Base-by-base conservation (phyloP, 1,140 invertebrate genomes). In the Agrypnia vestita region DNA sequence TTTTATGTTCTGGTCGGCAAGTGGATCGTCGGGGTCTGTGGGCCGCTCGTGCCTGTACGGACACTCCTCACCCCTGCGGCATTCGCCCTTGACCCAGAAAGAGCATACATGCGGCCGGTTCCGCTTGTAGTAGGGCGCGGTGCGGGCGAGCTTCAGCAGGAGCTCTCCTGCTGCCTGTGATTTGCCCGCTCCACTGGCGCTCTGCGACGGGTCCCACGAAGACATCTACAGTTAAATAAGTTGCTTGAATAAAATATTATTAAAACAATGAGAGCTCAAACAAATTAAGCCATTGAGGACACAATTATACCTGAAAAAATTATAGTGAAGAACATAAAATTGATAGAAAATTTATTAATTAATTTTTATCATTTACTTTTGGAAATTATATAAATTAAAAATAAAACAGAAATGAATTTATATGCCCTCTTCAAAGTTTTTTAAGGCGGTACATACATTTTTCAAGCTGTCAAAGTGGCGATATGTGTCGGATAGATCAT, bases 41-140 rank as follows among this genome's bases (percentile, higher is more conserved):
- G 99, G 99, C 85, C 99, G 99, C 86, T 99, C 99, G 86, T 99
- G 99, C 19, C 99, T 92, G 87, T 99, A 99, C 0, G 99, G 99
- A 90, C 99, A 99, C 86, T 99, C 99, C 90, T 99, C 98, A 13
- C 99, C 99, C 88, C 99, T 91, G 86, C 98, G 95, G 88, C 99
- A 99, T 88, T 99, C 98, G 0, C 98, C 99, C 90, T 99, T 99
- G 0, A 99, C 98, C 97, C 98, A 99, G 88, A 99, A 99, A 0
- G 98, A 99, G 88, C 99, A 99, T 59, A 99, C 99, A 88, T 99
- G 99, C 0, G 99, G 98, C 83, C 97, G 91, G 86, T 99, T 99
- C 67, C 99, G 90, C 86, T 99, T 99, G 85, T 99, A 99, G 87
- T 99, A 99, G 0, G 99, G 99, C 51, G 97, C 96, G 13, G 97